A percentile compares a stretch with the other conserved stretches of the same genome.
phyloP scores from a whole-genome alignment of 2,113 vertebrate genomes.

The Gnathonemus echidnorhynchus region DNA sequence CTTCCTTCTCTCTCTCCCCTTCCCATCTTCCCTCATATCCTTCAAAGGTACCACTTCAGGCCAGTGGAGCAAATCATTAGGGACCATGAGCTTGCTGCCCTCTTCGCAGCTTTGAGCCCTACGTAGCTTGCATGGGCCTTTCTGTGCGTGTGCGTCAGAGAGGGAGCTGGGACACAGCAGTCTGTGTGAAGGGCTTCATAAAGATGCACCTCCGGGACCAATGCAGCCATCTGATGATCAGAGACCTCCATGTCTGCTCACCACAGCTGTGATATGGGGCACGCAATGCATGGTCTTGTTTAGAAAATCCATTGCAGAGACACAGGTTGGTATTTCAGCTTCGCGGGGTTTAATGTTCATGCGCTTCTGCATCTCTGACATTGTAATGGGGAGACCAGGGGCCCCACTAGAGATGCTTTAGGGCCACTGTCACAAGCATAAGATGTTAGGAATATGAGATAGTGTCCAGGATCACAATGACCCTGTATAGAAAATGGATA shows the following conservation, averaged over 20 bases:
- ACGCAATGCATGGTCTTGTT: background rate
- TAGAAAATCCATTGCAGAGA: background rate
- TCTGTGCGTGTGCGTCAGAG: background rate
- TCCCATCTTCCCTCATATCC: background rate
- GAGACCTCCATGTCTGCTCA: background rate
- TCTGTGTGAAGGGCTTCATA: background rate
- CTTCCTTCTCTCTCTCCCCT: background rate
- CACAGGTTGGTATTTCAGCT: background rate
- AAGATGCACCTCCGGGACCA: background rate
- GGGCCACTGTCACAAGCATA: background rate
- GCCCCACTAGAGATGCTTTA: background rate
- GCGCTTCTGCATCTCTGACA: background rate
- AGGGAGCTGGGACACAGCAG: background rate
- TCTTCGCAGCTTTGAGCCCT: background rate
- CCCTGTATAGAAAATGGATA: background rate
- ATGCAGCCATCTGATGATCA: background rate
- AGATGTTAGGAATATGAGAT: too few species aligned
- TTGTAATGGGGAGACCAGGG: background rate
- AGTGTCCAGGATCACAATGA: too few species aligned
- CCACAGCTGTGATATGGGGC: background rate
- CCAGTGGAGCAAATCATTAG: background rate
- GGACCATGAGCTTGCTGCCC: background rate
- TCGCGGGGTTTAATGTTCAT: background rate
- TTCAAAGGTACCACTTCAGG: background rate
- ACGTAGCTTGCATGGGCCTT: background rate